Conservation (phyloP, 2,797 vertebrate genomes). For the Tenualosa ilisha region DNA sequence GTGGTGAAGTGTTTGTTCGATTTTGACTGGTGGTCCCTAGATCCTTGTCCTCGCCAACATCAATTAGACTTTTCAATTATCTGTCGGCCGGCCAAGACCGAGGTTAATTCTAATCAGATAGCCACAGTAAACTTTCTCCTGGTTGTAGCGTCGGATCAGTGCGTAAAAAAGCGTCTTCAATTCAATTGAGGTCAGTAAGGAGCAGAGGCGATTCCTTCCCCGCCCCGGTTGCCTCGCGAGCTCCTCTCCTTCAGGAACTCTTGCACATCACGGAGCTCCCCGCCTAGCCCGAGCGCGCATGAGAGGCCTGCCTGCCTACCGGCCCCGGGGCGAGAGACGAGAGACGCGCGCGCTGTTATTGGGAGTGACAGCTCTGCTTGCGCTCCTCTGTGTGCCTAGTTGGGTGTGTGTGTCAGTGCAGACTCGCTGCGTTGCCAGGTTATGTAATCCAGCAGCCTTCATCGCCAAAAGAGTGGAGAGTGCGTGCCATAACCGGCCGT, state of each 20-base stretch:
- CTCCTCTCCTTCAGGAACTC: not conserved
- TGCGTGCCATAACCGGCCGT: not conserved
- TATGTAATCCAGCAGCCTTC: conserved; percentile 55
- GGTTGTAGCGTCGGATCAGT: not conserved
- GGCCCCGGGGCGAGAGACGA: conserved; percentile 43
- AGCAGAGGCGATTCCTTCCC: not conserved
- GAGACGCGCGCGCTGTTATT: conserved; percentile 51
- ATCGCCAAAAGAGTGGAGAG: conserved; percentile 34
- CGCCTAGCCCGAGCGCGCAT: conserved; percentile 1
- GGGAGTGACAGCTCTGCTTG: conserved; percentile 56
- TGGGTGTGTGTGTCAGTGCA: conserved; percentile 37
- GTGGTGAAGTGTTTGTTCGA: not conserved
- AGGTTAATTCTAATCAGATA: not conserved
- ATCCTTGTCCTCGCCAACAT: not conserved
- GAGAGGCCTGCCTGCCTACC: conserved; percentile 28
- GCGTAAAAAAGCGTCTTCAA: not conserved
- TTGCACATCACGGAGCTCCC: not conserved
- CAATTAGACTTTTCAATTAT: not conserved
- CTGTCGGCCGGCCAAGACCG: not conserved
- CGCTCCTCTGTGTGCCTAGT: conserved; percentile 40
- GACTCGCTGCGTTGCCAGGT: conserved; percentile 35
- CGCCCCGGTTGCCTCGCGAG: not conserved
- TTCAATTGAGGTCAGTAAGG: not conserved
- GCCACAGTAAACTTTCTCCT: not conserved
- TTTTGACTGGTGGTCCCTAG: not conserved